Evolutionary conservation across 64 coral and sea anemone genomes (phyloP), one percentile per base, ranked within the genome.

Genomic region (Stylophora pistillata): DNA sequence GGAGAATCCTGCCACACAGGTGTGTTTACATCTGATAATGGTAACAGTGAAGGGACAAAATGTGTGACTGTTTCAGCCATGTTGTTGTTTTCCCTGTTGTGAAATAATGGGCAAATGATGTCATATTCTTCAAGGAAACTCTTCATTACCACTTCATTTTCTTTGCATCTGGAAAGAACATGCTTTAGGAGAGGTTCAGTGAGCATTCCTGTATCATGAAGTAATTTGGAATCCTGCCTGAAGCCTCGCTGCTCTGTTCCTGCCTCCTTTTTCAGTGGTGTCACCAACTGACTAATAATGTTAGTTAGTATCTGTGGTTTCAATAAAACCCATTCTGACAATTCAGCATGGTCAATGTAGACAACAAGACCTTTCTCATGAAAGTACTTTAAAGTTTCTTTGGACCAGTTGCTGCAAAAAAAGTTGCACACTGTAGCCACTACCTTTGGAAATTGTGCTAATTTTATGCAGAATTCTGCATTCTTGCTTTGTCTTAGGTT

Each of bases 341-440:
- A 17, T 18, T 85, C 55, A 52, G 85, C 10, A 11, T 66, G 9
- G 7, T 74, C 72, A 23, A 82, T 16, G 17, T 83, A 91, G 54
- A 95, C 91, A 0, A 95, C 79, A 30, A 95, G 89, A 27, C 93
- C 93, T 78, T 91, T 95, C 23, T 41, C 72, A 21, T 95, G 69
- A 71, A 95, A 95, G 78, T 95, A 95, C 27, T 87, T 47, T 21
- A 95, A 57, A 74, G 90, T 91, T 56, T 91, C 93, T n/a, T 6
- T 18, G 18, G 89, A 54, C 82, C 82, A 95, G 5, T 73, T 30
- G 26, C 58, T 91, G 29, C 77, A 87, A 10, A 87, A 5, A 20
- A 66, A 65, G 74, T 81, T 28, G 58, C 21, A n/a, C n/a, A n/a
- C n/a, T n/a, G n/a, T n/a, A n/a, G n/a, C 66, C 73, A 95, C 56